phyloP scores from a whole-genome alignment of 2,797 vertebrate genomes.

The Monodelphis domestica region DNA sequence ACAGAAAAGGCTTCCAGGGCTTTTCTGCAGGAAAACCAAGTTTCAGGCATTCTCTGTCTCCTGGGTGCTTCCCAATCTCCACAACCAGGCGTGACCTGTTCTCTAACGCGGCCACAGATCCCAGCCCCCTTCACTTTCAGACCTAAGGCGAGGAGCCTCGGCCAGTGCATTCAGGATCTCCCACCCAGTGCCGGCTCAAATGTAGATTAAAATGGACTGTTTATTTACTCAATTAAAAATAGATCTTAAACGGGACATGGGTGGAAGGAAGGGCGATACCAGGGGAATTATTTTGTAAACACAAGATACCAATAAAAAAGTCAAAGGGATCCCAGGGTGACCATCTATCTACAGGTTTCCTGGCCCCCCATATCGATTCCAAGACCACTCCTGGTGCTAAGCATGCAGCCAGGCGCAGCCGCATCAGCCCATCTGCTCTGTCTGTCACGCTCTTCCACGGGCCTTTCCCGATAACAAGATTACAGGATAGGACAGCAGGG shows the following conservation, averaged over 20 bases:
- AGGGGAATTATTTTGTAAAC: neutral
- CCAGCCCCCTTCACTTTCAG: too few species aligned
- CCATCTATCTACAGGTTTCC: too few species aligned
- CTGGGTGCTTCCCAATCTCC: neutral
- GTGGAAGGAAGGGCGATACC: neutral
- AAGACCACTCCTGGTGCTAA: neutral
- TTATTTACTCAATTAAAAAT: neutral
- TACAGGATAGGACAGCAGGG: too few species aligned
- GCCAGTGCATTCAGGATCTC: too few species aligned
- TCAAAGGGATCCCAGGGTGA: too few species aligned
- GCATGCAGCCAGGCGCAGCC: too few species aligned
- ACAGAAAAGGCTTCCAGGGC: constrained; percentile 80
- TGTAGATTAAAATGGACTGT: neutral
- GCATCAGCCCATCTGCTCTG: too few species aligned
- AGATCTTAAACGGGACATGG: neutral
- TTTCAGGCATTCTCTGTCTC: neutral
- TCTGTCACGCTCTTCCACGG: neutral
- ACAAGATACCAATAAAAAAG: neutral
- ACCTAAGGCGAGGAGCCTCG: too few species aligned
- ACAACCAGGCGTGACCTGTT: neutral
- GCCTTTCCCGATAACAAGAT: too few species aligned
- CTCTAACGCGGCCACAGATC: neutral
- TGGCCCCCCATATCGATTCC: too few species aligned
- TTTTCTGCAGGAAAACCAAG: constrained; percentile 78
- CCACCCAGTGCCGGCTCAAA: neutral